Evolutionary conservation across 2,113 vertebrate species (phyloP).

Genomic region (Hemiprocne comata): DNA sequence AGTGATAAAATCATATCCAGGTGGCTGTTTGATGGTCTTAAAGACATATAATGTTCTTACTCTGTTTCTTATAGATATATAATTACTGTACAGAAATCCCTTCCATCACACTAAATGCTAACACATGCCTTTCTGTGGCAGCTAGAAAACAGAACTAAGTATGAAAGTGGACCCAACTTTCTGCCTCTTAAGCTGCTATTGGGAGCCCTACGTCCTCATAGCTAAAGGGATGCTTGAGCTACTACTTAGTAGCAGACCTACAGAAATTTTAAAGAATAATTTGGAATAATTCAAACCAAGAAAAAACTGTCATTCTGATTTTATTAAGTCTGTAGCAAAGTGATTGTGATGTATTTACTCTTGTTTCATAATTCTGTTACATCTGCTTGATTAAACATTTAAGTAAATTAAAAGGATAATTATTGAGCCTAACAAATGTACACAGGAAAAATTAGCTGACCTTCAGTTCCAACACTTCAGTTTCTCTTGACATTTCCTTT

Average conservation of each 20-base stretch:
- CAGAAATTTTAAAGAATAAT: not conserved
- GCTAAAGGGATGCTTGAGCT: not conserved
- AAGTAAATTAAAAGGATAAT: conserved; percentile 11
- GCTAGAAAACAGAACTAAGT: not conserved
- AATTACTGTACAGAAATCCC: not conserved
- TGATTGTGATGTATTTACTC: not conserved
- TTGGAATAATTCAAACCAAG: not conserved
- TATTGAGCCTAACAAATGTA: not conserved
- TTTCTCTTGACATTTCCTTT: conserved; percentile 51
- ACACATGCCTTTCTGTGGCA: not conserved
- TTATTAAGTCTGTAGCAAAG: not conserved
- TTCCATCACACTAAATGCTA: not conserved
- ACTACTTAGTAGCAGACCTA: not conserved
- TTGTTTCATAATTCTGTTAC: conserved; percentile 25
- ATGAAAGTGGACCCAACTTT: not conserved
- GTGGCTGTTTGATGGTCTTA: not conserved
- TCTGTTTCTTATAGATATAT: not conserved
- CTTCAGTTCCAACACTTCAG: not conserved
- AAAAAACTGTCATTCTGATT: not conserved
- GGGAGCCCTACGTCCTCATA: not conserved
- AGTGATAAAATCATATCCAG: not conserved
- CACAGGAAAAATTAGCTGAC: conserved; percentile 20
- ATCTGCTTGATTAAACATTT: conserved; percentile 15
- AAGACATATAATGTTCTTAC: not conserved
- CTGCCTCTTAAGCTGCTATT: not conserved